These are phyloP conservation scores for Bombus polaris DNA, from an alignment of 1,140 invertebrate species.

Conservation along the genomic window DNA sequence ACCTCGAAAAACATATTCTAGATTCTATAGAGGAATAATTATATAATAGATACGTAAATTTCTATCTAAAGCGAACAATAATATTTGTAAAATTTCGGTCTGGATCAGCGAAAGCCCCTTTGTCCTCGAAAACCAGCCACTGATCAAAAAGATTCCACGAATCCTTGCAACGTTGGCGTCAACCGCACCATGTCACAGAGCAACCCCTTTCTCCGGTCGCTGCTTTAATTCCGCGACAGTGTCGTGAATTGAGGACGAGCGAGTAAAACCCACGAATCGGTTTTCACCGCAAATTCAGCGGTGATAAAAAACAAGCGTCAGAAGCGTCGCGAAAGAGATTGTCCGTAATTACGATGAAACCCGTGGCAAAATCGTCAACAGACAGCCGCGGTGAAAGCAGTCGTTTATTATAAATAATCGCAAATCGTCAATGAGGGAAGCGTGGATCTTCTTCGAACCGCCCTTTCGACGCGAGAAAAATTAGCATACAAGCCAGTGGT, in stretches of 20 bases:
- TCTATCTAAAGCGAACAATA: too few relatives aligned
- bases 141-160: too few relatives aligned
- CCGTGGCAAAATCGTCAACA: conserved; percentile 25
- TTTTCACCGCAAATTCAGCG: neutral
- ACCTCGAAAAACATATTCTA: too few relatives aligned
- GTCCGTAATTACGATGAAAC: conserved; percentile 31
- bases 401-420: conserved; percentile 41
- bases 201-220: neutral
- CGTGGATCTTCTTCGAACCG: conserved; percentile 3
- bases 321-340: conserved; percentile 29
- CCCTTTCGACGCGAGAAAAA: conserved; percentile 9
- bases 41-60: too few relatives aligned
- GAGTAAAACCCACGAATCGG: neutral
- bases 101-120: too few relatives aligned
- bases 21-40: too few relatives aligned
- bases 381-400: conserved; percentile 8
- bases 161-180: neutral
- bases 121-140: too few relatives aligned
- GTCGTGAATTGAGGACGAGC: neutral
- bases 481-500: neutral
- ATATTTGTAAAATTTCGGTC: neutral
- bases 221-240: neutral
- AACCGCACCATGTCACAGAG: too few relatives aligned
- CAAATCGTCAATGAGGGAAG: conserved; percentile 13
- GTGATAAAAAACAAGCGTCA: neutral